Evolutionary conservation across 2,797 vertebrate genomes (phyloP).

Genomic region (Leptodactylus fallax): DNA sequence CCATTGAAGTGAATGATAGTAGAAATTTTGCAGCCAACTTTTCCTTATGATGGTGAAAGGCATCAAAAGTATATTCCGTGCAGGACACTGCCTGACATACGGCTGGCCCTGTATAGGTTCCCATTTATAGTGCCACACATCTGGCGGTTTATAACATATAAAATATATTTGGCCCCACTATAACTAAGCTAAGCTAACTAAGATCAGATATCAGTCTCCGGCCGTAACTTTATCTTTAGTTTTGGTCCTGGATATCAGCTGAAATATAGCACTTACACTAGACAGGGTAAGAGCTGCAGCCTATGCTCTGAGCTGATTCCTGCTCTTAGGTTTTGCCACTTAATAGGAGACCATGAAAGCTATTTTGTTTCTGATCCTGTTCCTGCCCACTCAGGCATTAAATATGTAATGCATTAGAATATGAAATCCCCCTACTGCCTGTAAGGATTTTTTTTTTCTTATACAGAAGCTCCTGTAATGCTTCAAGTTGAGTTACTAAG

Average conservation of each 20-base stretch:
- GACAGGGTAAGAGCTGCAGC: neutral
- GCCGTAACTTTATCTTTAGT: neutral
- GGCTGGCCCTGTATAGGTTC: no score
- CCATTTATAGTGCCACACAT: no score
- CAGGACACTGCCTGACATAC: no score
- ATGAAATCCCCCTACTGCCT: slow-evolving; percentile 41
- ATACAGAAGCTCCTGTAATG: slow-evolving; percentile 52
- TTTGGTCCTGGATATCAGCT: neutral
- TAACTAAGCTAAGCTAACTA: no score
- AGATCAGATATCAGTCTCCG: neutral
- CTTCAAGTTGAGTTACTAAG: slow-evolving; percentile 49
- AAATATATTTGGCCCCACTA: no score
- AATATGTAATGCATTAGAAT: slow-evolving; percentile 45
- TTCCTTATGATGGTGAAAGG: no score
- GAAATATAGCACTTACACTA: neutral
- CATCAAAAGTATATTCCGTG: no score
- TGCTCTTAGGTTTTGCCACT: slow-evolving; percentile 2
- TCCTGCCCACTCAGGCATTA: slow-evolving; percentile 53
- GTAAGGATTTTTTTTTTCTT: slow-evolving; percentile 30
- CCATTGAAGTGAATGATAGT: no score
- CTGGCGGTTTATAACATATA: no score
- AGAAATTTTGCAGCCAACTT: no score
- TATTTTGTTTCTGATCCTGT: slow-evolving; percentile 22
- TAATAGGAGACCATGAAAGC: slow-evolving; percentile 31
- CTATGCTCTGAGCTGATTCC: neutral